Percentiles rank a stretch among this genome's conserved stretches.
phyloP scores from a whole-genome alignment of 2,113 vertebrate genomes.

The Puntigrus tetrazona region DNA sequence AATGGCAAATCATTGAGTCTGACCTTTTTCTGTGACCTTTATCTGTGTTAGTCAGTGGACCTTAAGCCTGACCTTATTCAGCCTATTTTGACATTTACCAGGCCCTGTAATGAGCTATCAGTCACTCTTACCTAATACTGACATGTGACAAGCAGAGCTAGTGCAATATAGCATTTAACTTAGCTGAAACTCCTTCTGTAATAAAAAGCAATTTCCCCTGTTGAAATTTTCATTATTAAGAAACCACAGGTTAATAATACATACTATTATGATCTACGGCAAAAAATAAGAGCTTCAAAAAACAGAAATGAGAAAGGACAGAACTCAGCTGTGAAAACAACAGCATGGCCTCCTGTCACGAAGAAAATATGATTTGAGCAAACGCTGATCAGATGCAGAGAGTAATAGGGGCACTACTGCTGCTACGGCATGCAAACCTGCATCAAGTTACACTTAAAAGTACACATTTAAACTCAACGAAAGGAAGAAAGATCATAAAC shows the following conservation, averaged over 20 bases:
- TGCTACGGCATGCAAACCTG: not conserved
- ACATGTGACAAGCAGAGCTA: not conserved
- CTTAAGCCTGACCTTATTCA: constrained; percentile 30
- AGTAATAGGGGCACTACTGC: not conserved
- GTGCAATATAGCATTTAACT: not conserved
- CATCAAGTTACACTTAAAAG: not conserved
- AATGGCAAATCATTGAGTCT: constrained; percentile 19
- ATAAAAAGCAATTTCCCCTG: not conserved
- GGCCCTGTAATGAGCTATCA: constrained; percentile 26
- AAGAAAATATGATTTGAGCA: constrained; percentile 48
- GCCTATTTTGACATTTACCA: constrained; percentile 29
- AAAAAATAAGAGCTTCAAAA: not conserved
- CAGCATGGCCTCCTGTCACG: constrained; percentile 42
- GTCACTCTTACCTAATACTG: not conserved
- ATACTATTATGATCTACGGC: not conserved
- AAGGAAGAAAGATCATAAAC: not conserved
- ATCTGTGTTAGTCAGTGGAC: constrained; percentile 12
- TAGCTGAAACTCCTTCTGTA: not conserved
- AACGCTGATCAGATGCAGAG: constrained; percentile 53
- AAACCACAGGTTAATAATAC: not conserved
- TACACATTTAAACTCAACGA: not conserved
- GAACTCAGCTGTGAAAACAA: not conserved
- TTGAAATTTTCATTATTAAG: not conserved
- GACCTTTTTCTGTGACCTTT: constrained; percentile 35
- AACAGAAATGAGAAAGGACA: not conserved